Conservation (phyloP, 1,140 invertebrate species). For the Notospermus geniculatus region DNA sequence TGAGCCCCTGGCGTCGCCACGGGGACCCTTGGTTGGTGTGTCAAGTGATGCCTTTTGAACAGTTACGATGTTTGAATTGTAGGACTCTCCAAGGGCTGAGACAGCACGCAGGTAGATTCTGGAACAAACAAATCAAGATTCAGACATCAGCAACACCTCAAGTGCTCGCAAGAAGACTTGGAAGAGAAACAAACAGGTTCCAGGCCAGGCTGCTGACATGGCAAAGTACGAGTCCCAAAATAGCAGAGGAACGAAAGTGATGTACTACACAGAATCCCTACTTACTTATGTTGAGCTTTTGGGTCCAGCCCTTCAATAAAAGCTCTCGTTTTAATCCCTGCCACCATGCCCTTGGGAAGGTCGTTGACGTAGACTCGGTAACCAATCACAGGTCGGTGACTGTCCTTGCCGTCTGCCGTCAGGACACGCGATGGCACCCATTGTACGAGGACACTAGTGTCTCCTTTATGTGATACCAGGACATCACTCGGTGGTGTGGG, state of each 20-base stretch:
- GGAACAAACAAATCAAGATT: slow-evolving; percentile 11
- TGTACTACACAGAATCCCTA: not conserved
- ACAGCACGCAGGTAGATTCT: slow-evolving; percentile 42
- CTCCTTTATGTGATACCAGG: slow-evolving; percentile 29
- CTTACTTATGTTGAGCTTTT: slow-evolving; percentile 37
- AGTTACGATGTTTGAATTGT: slow-evolving; percentile 37
- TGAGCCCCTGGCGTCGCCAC: not conserved
- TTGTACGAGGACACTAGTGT: slow-evolving; percentile 31
- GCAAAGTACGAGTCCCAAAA: too few relatives aligned
- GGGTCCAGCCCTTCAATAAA: slow-evolving; percentile 34
- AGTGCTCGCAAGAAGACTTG: too few relatives aligned
- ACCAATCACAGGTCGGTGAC: slow-evolving; percentile 30
- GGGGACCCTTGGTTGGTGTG: slow-evolving; percentile 2
- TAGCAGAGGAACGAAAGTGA: too few relatives aligned
- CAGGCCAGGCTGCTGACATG: too few relatives aligned
- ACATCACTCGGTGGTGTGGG: slow-evolving; percentile 37
- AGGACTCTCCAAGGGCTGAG: slow-evolving; percentile 38
- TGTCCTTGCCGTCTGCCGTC: slow-evolving; percentile 17
- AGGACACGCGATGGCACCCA: slow-evolving; percentile 35
- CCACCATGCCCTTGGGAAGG: slow-evolving; percentile 32
- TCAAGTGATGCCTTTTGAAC: slow-evolving; percentile 17
- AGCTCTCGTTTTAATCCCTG: slow-evolving; percentile 27
- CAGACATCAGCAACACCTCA: too few relatives aligned
- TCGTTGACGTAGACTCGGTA: slow-evolving; percentile 45
- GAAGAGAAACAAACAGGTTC: too few relatives aligned